Conservation (phyloP, 2,113 vertebrate genomes). For the Apodemus sylvaticus region DNA sequence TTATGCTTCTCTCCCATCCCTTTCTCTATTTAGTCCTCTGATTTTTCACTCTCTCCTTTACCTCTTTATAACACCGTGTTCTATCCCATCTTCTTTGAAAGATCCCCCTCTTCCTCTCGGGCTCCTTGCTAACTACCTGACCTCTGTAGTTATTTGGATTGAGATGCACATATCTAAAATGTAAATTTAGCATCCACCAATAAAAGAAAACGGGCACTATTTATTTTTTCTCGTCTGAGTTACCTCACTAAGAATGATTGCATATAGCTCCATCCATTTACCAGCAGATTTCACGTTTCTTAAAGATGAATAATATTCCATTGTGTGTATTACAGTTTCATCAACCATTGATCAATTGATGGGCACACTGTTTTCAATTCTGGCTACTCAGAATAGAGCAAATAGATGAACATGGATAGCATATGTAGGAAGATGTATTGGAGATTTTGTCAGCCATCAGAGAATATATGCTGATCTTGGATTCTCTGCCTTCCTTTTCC, state of each 20-base stretch:
- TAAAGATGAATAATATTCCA: background rate
- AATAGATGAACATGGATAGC: too few relatives aligned
- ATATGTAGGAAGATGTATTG: background rate
- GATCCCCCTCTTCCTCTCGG: background rate
- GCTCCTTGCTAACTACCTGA: background rate
- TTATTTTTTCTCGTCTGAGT: background rate
- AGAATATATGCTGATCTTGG: background rate
- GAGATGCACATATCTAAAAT: background rate
- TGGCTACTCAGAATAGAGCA: background rate
- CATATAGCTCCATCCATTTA: background rate
- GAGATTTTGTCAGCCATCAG: background rate
- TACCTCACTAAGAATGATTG: background rate
- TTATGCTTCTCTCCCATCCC: background rate
- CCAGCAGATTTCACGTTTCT: background rate
- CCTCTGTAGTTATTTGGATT: background rate
- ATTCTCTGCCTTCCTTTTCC: fast-evolving
- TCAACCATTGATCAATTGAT: background rate
- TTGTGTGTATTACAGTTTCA: too few relatives aligned
- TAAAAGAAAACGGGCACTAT: background rate
- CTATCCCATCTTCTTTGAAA: background rate
- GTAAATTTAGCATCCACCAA: background rate
- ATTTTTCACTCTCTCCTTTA: background rate
- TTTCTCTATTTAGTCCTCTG: background rate
- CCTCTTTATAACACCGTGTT: background rate
- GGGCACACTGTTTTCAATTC: background rate